phyloP scores from a whole-genome alignment of 2,888 invertebrate species.

The Altica lythri region DNA sequence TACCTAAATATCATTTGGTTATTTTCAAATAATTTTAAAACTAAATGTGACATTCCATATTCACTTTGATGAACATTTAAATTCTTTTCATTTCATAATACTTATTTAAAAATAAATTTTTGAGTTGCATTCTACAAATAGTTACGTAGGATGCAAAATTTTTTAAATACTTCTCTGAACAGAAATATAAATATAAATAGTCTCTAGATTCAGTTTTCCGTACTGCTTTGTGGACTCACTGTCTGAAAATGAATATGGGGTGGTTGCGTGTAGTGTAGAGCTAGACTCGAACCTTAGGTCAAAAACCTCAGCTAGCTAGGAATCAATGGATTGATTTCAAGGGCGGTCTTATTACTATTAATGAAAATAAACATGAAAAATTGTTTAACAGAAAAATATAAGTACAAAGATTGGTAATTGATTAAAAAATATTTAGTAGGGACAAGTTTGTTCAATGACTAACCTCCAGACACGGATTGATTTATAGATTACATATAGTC shows the following conservation, averaged over 20 bases:
- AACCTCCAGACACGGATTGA: no score
- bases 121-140: no score
- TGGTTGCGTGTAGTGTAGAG: constrained; percentile 36
- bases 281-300: constrained; percentile 40
- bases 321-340: constrained; percentile 24
- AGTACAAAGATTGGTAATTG: background rate
- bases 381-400: background rate
- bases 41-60: no score
- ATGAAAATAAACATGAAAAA: background rate
- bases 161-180: constrained; percentile 15
- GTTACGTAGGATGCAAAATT: no score
- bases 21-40: no score
- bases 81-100: no score
- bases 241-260: constrained; percentile 24
- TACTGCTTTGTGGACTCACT: no score
- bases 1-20: no score
- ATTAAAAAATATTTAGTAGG: background rate
- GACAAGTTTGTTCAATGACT: background rate
- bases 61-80: no score
- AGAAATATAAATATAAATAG: constrained; percentile 30
- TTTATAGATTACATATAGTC: no score
- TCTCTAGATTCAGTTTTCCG: constrained; percentile 18
- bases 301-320: constrained; percentile 33
- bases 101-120: no score
- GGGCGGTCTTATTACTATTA: constrained; percentile 1